Evolutionary conservation across 2,797 vertebrate species (phyloP), one percentile per base, ranked within the genome.

Genomic region (Enteromius anoplus): DNA sequence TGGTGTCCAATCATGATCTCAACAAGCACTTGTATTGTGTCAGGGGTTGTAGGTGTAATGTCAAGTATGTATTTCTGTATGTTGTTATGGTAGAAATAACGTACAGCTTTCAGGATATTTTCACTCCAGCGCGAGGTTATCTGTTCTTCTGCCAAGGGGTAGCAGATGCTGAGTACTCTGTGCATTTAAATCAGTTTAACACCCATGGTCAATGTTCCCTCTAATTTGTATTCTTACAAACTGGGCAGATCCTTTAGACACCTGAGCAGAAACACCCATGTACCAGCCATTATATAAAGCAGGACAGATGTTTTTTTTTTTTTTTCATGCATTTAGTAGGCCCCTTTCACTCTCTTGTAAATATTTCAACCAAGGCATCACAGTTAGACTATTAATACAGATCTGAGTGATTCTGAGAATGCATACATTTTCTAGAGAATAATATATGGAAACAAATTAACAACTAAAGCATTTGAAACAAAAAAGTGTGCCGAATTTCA

Each of bases 131-230:
- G 11, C 4, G 15, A n/a, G 62, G 19, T 2, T 47, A 53, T 26
- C 32, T 11, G 64, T 47, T 49, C 45, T 72, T 37, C 21, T 72
- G 58, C 21, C 40, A 37, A 34, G 26, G 40, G 75, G 47, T 53
- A 40, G 32, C 47, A 69, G 64, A 79, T 79, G 69, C 45, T 73
- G 29, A 26, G 2, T 64, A 49, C 14, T 49, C 42, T 40, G 23
- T 81, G 42, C 26, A 81, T 73, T 73, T 81, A 32, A 60, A 62
- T 62, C 6, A 21, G 64, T 81, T 81, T 40, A 73, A 37, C 58
- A 26, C 26, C 40, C 58, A 72, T 62, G 55, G 26, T 60, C 12
- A 34, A 14, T 70, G 66, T 58, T 70, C 78, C 5, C 23, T 69
- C 65, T 70, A 32, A 70, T 80, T 70, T 58, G 10, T 42, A 15